These are phyloP conservation scores for Stegostoma tigrinum DNA, from an alignment of 2,113 vertebrate species.

Conservation along the genomic window DNA sequence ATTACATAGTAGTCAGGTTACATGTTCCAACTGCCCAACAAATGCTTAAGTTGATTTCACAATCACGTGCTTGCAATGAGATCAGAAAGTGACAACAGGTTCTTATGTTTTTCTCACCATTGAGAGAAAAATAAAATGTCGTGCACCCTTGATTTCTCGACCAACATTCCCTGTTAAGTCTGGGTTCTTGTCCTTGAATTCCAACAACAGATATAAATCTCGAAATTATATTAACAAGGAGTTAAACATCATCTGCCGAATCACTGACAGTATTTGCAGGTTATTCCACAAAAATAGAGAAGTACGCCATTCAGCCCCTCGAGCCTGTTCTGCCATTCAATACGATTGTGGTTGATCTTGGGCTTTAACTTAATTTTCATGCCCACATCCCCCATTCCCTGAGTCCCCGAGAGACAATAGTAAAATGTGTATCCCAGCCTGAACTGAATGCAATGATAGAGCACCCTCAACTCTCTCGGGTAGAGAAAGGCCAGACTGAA, in stretches of 20 bases:
- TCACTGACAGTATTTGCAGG: neutral
- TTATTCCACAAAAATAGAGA: neutral
- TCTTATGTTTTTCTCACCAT: neutral
- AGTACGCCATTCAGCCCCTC: no score
- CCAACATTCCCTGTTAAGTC: neutral
- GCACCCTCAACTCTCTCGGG: no score
- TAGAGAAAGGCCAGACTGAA: no score
- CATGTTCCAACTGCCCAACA: neutral
- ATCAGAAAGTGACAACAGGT: neutral
- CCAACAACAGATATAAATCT: neutral
- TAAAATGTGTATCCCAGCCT: no score
- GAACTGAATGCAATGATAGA: no score
- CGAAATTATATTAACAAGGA: neutral
- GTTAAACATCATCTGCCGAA: neutral
- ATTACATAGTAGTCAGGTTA: neutral
- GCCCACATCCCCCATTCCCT: no score
- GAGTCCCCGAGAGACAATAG: no score
- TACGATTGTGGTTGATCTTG: no score
- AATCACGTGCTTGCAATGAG: neutral
- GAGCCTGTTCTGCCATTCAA: no score
- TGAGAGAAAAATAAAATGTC: neutral
- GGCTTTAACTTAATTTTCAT: no score
- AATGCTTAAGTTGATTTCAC: neutral
- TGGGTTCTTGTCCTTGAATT: neutral
- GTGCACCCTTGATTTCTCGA: neutral